Conservation (phyloP, 2,113 vertebrate species). For the Anarhynchus alexandrinus region DNA sequence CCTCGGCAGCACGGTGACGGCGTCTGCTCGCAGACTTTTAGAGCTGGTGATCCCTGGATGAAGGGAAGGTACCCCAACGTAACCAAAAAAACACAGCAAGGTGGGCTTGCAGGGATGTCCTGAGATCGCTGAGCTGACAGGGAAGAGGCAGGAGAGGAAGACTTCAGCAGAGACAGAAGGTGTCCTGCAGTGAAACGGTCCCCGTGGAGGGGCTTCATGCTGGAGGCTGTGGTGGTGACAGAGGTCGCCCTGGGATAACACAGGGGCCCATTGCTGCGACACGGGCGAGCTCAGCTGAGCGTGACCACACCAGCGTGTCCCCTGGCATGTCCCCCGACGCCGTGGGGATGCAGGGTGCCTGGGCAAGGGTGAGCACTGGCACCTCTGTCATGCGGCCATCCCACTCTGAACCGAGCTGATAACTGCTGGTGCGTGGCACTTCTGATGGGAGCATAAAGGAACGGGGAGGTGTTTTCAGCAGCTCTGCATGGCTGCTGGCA, state of each 20-base stretch:
- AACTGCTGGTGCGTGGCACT: neutral
- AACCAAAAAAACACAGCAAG: neutral
- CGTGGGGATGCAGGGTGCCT: fast-evolving
- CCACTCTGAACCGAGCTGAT: neutral
- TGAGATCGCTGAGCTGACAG: neutral
- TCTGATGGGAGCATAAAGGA: fast-evolving
- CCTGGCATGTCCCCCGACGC: no score
- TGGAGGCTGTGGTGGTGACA: neutral
- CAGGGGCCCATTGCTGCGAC: neutral
- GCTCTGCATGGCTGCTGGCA: fast-evolving
- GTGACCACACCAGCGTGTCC: neutral
- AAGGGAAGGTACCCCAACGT: neutral
- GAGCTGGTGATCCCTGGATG: neutral
- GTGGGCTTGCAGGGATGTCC: neutral
- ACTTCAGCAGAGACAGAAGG: neutral
- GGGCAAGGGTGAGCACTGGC: neutral
- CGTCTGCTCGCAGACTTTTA: neutral
- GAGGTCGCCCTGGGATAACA: neutral
- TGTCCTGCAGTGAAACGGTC: neutral
- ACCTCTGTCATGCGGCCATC: fast-evolving
- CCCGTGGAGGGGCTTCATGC: neutral
- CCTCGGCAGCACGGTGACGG: no score
- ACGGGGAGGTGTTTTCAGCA: neutral
- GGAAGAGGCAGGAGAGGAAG: neutral
- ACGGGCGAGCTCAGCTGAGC: neutral